Conservation (phyloP, 1,140 invertebrate genomes). For the Chelonus insularis region DNA sequence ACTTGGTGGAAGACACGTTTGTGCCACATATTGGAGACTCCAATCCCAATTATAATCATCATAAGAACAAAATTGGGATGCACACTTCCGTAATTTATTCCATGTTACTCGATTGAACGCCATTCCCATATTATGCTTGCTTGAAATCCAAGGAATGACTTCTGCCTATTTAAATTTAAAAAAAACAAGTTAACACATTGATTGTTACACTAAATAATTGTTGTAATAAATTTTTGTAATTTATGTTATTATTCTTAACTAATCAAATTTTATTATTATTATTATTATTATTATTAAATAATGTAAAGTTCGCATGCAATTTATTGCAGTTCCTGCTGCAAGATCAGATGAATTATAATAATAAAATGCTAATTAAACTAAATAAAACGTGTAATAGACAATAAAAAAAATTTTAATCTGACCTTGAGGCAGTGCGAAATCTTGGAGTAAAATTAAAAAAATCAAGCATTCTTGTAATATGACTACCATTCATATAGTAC, state of each 20-base stretch:
- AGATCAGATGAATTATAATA: constrained; percentile 1
- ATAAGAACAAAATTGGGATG: constrained; percentile 89
- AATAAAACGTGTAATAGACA: background rate
- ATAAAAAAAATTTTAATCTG: background rate
- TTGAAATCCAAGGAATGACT: constrained; percentile 92
- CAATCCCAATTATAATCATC: constrained; percentile 99
- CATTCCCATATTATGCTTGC: constrained; percentile 99
- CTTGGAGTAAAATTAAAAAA: constrained; percentile 17
- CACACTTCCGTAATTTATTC: constrained; percentile 80
- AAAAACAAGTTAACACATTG: too few species aligned
- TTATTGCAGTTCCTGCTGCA: too few species aligned
- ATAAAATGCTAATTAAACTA: background rate
- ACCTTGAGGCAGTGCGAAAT: constrained; percentile 22
- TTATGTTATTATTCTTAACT: too few species aligned
- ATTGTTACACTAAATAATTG: too few species aligned
- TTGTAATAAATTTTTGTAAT: too few species aligned
- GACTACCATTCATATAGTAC: background rate
- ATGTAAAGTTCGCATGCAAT: too few species aligned
- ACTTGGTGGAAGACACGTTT: constrained; percentile 77
- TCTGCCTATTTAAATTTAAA: too few species aligned
- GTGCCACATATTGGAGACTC: constrained; percentile 90
- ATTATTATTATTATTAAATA: too few species aligned
- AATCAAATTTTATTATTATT: too few species aligned
- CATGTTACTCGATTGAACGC: constrained; percentile 87
- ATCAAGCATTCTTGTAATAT: constrained; percentile 4